These are phyloP conservation scores for Panthera tigris DNA, from an alignment of 2,113 vertebrate genomes.

Conservation along the genomic window DNA sequence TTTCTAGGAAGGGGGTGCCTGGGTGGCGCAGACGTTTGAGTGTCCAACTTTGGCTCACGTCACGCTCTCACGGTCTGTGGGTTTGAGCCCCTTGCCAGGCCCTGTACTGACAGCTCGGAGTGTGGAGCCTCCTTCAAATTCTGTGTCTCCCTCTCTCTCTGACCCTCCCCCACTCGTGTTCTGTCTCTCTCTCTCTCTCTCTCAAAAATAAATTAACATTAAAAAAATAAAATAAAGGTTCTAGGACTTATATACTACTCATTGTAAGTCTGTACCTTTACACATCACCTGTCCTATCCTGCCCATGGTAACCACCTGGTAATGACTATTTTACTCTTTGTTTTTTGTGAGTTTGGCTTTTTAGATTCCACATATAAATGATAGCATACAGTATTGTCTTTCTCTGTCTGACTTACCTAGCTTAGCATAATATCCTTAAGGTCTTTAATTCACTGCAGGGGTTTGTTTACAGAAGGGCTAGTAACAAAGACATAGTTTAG, in stretches of 20 bases:
- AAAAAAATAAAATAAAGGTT: too few species aligned
- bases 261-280: neutral
- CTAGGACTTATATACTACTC: neutral
- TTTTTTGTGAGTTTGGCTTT: neutral
- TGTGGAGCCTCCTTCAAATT: too few species aligned
- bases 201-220: too few species aligned
- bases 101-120: too few species aligned
- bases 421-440: neutral
- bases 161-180: too few species aligned
- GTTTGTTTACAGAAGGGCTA: neutral
- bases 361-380: neutral
- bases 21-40: too few species aligned
- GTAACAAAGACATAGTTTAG: neutral
- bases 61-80: too few species aligned
- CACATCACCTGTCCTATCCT: neutral
- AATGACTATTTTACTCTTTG: neutral
- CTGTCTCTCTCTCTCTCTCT: too few species aligned
- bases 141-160: too few species aligned
- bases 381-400: neutral
- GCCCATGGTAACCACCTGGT: neutral
- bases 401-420: neutral
- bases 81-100: too few species aligned
- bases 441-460: neutral
- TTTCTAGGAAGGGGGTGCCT: neutral
- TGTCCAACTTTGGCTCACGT: too few species aligned